Conservation (phyloP, 2,797 vertebrate genomes). For the Rhinophrynus dorsalis region DNA sequence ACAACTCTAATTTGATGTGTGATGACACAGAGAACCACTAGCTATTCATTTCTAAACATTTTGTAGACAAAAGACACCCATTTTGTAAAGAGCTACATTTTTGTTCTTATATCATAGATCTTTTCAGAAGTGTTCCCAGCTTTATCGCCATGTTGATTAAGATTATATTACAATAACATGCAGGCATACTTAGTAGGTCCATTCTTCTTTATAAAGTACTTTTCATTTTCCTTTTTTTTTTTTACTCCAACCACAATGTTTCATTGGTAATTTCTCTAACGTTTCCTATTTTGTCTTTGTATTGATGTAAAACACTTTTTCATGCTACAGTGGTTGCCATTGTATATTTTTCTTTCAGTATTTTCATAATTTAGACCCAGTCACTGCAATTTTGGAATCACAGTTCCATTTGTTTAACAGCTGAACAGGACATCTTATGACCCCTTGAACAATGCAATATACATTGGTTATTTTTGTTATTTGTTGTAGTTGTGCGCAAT, state of each 20-base stretch:
- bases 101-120: conserved; percentile 41
- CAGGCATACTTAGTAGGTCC: conserved; percentile 22
- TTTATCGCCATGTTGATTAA: conserved; percentile 37
- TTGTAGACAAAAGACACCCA: conserved; percentile 33
- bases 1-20: conserved; percentile 29
- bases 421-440: neutral
- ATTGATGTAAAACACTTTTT: conserved; percentile 21
- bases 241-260: neutral
- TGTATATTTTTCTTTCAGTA: conserved; percentile 5
- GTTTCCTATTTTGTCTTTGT: conserved; percentile 18
- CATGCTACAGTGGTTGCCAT: conserved; percentile 4
- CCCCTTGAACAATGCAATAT: neutral
- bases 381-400: conserved; percentile 2
- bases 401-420: neutral
- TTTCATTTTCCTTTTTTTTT: conserved; percentile 9
- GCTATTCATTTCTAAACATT: conserved; percentile 39
- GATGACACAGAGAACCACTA: conserved; percentile 38
- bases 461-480: too few species aligned
- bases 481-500: too few species aligned
- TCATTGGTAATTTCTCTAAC: conserved; percentile 20
- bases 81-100: conserved; percentile 16
- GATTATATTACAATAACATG: conserved; percentile 18
- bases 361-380: neutral
- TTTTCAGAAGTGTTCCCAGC: conserved; percentile 22
- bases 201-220: conserved; percentile 18